Conservation (phyloP, 2,797 vertebrate genomes). For the Amblyopsis hoosieri region DNA sequence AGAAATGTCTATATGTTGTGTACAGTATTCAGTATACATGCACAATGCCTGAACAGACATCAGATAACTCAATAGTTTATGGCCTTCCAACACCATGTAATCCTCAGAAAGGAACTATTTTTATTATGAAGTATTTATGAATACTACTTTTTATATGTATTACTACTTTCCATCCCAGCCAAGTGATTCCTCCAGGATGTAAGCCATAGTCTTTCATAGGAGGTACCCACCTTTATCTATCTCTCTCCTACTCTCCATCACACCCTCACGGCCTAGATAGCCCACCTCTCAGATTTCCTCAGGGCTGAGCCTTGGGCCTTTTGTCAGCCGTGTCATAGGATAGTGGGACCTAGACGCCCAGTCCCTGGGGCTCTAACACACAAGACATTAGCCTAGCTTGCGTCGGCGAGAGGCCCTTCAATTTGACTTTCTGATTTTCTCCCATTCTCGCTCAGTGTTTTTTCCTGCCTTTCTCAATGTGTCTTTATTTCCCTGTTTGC, state of each 20-base stretch:
- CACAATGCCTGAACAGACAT: too few species aligned
- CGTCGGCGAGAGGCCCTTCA: conserved; percentile 56
- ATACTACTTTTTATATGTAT: background rate
- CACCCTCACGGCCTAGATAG: conserved; percentile 66
- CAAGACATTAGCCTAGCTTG: conserved; percentile 54
- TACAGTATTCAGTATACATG: too few species aligned
- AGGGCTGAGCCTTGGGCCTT: conserved; percentile 71
- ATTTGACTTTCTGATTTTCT: conserved; percentile 21
- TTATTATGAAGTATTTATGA: background rate
- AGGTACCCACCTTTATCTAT: conserved; percentile 53
- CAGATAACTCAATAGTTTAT: too few species aligned
- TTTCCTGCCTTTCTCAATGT: conserved; percentile 4
- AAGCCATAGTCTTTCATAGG: conserved; percentile 36
- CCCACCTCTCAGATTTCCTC: conserved; percentile 73
- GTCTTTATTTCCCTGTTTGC: conserved; percentile 3
- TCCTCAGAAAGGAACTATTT: too few species aligned
- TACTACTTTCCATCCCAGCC: background rate
- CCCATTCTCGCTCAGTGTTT: conserved; percentile 37
- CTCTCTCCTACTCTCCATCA: conserved; percentile 29
- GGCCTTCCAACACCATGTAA: too few species aligned
- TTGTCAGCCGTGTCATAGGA: conserved; percentile 76
- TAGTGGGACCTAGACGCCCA: conserved; percentile 73
- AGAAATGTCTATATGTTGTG: too few species aligned
- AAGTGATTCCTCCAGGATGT: background rate
- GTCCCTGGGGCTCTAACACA: conserved; percentile 72